Conservation (phyloP, 2,888 invertebrate species). For the Pecten maximus region DNA sequence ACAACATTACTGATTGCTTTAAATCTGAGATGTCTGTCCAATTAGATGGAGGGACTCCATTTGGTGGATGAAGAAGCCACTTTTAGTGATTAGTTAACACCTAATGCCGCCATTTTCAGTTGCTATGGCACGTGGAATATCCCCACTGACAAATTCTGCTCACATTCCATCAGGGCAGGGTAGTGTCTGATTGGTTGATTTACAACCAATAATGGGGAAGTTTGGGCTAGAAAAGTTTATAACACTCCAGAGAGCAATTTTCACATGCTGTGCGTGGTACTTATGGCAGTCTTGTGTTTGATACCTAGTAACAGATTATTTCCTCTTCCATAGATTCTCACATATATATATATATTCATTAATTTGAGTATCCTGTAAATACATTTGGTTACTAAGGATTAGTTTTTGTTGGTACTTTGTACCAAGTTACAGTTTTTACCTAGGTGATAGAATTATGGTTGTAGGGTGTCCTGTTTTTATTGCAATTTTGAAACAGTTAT, state of each 20-base stretch:
- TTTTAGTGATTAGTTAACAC: neutral
- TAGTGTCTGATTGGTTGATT: neutral
- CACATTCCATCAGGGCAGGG: neutral
- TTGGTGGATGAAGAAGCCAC: neutral
- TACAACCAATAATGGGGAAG: neutral
- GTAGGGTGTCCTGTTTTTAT: neutral
- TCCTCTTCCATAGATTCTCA: neutral
- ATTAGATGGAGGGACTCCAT: neutral
- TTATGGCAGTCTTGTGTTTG: neutral
- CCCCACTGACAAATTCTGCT: neutral
- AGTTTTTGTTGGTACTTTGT: neutral
- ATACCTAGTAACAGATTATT: neutral
- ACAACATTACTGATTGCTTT: neutral
- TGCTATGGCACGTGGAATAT: neutral
- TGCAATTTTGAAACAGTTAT: neutral
- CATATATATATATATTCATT: neutral
- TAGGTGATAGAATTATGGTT: neutral
- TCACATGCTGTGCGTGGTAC: neutral
- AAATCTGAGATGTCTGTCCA: neutral
- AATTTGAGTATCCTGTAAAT: neutral
- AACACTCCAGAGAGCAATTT: neutral
- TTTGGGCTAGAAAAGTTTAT: neutral
- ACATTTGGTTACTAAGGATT: neutral
- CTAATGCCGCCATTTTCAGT: neutral
- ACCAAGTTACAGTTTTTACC: too few relatives aligned